Base-by-base conservation (phyloP, 2,797 vertebrate genomes). In the Scyliorhinus canicula region DNA sequence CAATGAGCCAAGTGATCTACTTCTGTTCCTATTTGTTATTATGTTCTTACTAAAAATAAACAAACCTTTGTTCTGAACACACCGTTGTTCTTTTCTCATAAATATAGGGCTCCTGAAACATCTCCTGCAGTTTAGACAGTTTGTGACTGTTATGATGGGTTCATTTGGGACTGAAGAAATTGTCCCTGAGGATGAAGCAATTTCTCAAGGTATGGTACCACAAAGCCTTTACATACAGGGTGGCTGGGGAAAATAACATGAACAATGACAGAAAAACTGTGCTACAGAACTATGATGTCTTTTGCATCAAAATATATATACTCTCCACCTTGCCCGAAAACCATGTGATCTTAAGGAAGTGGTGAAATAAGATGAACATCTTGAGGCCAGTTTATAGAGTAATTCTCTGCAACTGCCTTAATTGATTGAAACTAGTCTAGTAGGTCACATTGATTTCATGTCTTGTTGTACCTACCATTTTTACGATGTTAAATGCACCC, bases 131-230 rank as follows among this genome's bases (percentile, higher is more conserved):
- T 97, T 96, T 95, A 97, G 97, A 55, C 97, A 98, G 95, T 97
- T 98, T 35, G 98, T 98, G 95, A 98, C 97, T 8, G 82, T 98
- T 96, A 97, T 99, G 96, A 99, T 99, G 98, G 98, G 96, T 95
- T 96, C 96, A 96, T 96, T 96, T 95, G 96, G 95, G 3, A 50
- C 95, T 74, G 95, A 67, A 82, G 97, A 96, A 95, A 96, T 74
- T 9, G 4, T 12, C 2, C 14, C 67, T 35, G 93, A 94, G 50
- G 47, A 74, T 35, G 93, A 52, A 71, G 26, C n/a, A n/a, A 35
- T 31, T 50, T 50, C 67, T 50, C 93, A 94, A 67, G 67, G 47
- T 71, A 94, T 69, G 69, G 93, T 93, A 71, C 26, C 44, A 50
- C 65, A 69, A 50, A 69, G 44, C 31, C 44, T 35, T 11, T 71